phyloP scores from a whole-genome alignment of 2,888 invertebrate genomes.

The Morinoia aosen region DNA sequence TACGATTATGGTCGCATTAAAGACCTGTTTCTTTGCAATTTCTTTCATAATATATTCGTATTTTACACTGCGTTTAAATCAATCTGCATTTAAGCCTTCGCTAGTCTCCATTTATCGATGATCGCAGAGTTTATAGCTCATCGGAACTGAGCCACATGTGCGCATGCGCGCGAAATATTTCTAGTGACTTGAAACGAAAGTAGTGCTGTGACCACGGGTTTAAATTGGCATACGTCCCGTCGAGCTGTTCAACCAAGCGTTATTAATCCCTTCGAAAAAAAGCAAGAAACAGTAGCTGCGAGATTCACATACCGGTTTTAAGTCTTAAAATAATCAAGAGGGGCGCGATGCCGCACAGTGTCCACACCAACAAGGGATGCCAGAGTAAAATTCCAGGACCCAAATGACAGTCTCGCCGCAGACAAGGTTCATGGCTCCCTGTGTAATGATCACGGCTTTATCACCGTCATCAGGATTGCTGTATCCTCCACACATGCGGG shows the following conservation, averaged over 20 bases:
- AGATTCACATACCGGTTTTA: not conserved
- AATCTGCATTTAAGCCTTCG: no score
- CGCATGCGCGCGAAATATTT: no score
- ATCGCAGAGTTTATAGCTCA: no score
- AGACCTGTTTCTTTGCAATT: no score
- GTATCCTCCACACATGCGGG: not conserved
- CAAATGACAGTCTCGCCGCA: not conserved
- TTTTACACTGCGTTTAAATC: no score
- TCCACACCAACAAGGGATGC: not conserved
- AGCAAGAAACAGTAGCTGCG: not conserved
- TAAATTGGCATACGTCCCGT: not conserved
- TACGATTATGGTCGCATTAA: no score
- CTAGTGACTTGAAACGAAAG: no score
- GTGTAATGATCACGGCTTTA: not conserved
- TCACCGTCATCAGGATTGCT: slow-evolving; percentile 13
- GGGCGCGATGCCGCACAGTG: not conserved
- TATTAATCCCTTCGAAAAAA: not conserved
- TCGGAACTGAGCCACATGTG: no score
- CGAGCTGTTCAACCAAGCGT: not conserved
- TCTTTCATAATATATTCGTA: no score
- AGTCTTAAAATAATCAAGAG: not conserved
- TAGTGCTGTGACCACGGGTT: no score
- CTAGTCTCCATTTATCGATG: no score
- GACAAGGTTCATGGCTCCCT: not conserved
- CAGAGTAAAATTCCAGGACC: not conserved